Evolutionary conservation across 1,140 invertebrate species (phyloP).

Genomic region (Ostrea edulis): DNA sequence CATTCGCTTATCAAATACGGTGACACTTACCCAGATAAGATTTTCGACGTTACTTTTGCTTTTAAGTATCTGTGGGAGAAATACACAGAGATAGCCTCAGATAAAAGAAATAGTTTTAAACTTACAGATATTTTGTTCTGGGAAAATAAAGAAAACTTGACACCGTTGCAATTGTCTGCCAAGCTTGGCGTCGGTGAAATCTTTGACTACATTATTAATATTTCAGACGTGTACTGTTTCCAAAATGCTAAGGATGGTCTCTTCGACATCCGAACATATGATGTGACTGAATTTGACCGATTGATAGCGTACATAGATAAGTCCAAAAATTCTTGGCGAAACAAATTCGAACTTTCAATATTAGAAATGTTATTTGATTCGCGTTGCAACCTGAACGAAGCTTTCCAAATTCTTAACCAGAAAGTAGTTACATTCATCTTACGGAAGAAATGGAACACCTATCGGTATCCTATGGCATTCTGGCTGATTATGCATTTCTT

Average conservation of each 20-base stretch:
- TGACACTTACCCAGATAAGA: constrained; percentile 63
- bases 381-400: constrained; percentile 32
- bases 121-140: constrained; percentile 58
- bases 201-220: constrained; percentile 62
- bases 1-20: constrained; percentile 66
- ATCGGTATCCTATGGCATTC: constrained; percentile 49
- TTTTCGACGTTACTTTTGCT: constrained; percentile 46
- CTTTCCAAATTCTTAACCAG: constrained; percentile 55
- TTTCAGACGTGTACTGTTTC: constrained; percentile 61
- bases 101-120: background rate
- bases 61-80: background rate
- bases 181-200: constrained; percentile 57
- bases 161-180: constrained; percentile 63
- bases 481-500: constrained; percentile 57
- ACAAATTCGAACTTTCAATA: background rate
- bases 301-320: background rate
- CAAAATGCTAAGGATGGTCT: constrained; percentile 60
- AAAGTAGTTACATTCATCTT: constrained; percentile 53
- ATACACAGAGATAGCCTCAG: background rate
- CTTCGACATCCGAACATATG: constrained; percentile 63
- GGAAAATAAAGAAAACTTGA: constrained; percentile 61
- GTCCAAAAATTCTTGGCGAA: background rate
- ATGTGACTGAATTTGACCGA: constrained; percentile 62
- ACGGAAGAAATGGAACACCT: constrained; percentile 57
- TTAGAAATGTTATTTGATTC: constrained; percentile 58